Conservation (phyloP, 1,140 invertebrate species). For the Marisa cornuarietis region DNA sequence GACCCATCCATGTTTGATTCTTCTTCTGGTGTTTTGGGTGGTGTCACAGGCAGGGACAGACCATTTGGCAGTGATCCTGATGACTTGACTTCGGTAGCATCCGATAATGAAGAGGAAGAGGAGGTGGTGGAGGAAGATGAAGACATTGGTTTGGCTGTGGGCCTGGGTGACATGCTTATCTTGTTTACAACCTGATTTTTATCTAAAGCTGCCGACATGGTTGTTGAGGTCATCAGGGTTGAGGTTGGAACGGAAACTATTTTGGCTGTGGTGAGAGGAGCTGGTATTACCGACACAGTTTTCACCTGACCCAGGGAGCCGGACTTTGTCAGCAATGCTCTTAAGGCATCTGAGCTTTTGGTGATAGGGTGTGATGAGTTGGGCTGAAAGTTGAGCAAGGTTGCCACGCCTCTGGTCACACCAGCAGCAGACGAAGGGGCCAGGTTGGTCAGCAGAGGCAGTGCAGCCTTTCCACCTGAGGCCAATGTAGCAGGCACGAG, state of each 20-base stretch:
- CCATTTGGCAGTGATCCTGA: slow-evolving; percentile 38
- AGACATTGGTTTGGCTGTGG: not conserved
- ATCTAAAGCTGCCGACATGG: not conserved
- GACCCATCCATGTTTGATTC: slow-evolving; percentile 34
- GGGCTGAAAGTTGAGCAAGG: not conserved
- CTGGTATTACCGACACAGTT: not conserved
- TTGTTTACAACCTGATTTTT: slow-evolving; percentile 1
- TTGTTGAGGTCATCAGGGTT: slow-evolving; percentile 6
- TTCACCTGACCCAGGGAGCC: not conserved
- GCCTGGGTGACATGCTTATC: not conserved
- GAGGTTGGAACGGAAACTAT: slow-evolving; percentile 6
- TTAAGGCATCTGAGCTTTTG: slow-evolving; percentile 23
- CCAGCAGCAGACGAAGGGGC: not conserved
- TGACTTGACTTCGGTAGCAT: slow-evolving; percentile 20
- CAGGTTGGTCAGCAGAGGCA: not conserved
- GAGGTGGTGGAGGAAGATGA: not conserved
- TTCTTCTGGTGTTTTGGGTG: slow-evolving; percentile 52
- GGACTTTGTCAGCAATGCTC: slow-evolving; percentile 27
- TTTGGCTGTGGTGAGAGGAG: slow-evolving; percentile 4
- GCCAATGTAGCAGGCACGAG: slow-evolving; percentile 1
- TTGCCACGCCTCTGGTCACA: not conserved
- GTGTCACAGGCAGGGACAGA: slow-evolving; percentile 49
- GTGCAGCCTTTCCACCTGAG: not conserved
- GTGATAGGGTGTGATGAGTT: not conserved
- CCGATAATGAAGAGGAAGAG: not conserved